These are phyloP conservation scores for Sclerurus mexicanus DNA, from an alignment of 2,113 vertebrate genomes.

Conservation along the genomic window DNA sequence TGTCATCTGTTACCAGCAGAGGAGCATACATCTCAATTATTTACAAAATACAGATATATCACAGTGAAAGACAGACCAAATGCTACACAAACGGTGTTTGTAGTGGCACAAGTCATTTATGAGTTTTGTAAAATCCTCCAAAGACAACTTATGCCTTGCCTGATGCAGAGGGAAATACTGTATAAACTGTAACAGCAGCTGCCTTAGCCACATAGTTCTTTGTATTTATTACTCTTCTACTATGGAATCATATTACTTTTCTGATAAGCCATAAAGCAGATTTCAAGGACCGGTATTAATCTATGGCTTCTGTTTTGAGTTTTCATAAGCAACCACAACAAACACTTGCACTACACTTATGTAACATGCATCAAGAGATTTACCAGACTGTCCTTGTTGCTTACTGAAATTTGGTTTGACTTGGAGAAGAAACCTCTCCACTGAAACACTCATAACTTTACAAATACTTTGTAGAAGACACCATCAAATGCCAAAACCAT, in stretches of 20 bases:
- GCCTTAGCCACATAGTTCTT: neutral
- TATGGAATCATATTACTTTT: neutral
- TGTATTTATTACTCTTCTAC: neutral
- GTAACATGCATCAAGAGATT: neutral
- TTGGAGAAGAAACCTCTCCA: neutral
- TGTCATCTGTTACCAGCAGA: neutral
- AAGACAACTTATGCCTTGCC: neutral
- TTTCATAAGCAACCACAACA: neutral
- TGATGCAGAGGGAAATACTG: neutral
- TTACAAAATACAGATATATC: neutral
- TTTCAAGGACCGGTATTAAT: neutral
- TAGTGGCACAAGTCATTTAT: neutral
- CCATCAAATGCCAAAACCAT: neutral
- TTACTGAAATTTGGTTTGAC: neutral
- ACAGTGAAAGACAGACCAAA: neutral
- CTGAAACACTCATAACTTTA: neutral
- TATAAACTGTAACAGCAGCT: neutral
- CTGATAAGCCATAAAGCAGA: neutral
- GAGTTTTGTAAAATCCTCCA: neutral
- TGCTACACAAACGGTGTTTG: neutral
- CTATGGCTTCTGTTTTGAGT: neutral
- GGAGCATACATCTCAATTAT: neutral
- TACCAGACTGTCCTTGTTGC: neutral
- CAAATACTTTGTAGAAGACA: neutral
- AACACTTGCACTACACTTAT: neutral